Evolutionary conservation across 2,113 vertebrate genomes (phyloP), one percentile per base, ranked within the genome.

Genomic region (Sprattus sprattus): DNA sequence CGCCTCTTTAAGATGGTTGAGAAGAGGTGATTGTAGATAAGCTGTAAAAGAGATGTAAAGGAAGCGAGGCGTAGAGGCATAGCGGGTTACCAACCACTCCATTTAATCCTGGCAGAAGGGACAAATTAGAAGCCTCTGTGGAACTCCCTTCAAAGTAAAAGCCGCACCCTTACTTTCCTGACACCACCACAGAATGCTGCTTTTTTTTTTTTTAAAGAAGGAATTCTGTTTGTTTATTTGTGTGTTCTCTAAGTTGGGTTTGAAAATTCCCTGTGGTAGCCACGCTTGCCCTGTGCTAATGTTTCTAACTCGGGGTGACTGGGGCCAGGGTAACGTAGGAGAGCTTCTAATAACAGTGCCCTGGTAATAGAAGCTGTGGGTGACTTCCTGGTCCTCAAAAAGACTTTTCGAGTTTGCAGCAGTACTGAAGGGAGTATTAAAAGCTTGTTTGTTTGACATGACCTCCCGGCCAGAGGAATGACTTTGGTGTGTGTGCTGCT

Each of bases 181-280:
- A 78, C 18, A 18, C 1, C 7, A 28, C 71, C 25, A 78, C 28
- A 78, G 71, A 39, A 78, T 78, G 28, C 71, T 78, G 71, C 28
- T 78, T 11, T 32, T 78, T 39, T 32, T 78, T 39, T 78, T 20
- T 20, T 49, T 20, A 64, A 54, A 50, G 0, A 0, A 81, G 45
- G 32, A 85, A n/a, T 86, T 80, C 60, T 32, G 22, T 83, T n/a
- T 22, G 45, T 25, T 45, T 64, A 75, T 85, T 85, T 83, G 75
- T 32, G 3, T 83, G n/a, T 28, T 10, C 25, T 16, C 49, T 49
- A 7, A 32, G 25, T 2, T 13, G 71, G 71, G 15, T 11, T 78
- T 15, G 28, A 39, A 4, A 13, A 4, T 67, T 28, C 28, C 71
- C 28, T 13, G 71, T 5, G 71, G 32, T 4, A 11, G 0, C 28